These are phyloP conservation scores for Drosophila suboccidentalis DNA, from an alignment of 2,888 invertebrate species.

Conservation along the genomic window DNA sequence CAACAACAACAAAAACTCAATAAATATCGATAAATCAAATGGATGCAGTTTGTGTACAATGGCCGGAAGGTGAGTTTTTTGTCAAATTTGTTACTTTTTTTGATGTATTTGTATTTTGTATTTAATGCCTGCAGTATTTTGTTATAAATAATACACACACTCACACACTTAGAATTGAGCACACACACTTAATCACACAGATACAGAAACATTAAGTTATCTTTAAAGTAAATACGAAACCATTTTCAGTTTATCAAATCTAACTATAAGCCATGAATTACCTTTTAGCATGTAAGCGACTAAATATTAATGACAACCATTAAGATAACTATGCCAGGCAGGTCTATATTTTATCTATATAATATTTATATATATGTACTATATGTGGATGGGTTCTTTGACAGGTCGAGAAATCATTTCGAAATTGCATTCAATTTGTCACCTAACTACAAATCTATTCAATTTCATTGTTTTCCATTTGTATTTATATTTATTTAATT, in stretches of 20 bases:
- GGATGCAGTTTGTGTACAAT: constrained; percentile 94
- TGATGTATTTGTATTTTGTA: constrained; percentile 72
- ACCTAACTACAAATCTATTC: constrained; percentile 29
- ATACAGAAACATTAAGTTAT: constrained; percentile 52
- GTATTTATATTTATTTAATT: constrained; percentile 35
- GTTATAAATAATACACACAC: constrained; percentile 59
- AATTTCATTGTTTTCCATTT: constrained; percentile 34
- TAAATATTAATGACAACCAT: constrained; percentile 18
- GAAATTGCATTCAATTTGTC: constrained; percentile 31
- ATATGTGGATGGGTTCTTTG: constrained; percentile 45
- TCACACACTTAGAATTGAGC: constrained; percentile 24
- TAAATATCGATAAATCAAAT: constrained; percentile 51
- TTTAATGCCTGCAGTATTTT: constrained; percentile 79
- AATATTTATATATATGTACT: not conserved
- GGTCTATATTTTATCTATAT: constrained; percentile 10
- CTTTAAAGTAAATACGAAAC: constrained; percentile 39
- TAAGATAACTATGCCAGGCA: constrained; percentile 37
- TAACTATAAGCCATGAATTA: constrained; percentile 49
- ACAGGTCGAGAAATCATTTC: constrained; percentile 44
- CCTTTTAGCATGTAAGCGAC: constrained; percentile 50
- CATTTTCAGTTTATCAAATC: constrained; percentile 39
- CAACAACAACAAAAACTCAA: constrained; percentile 15
- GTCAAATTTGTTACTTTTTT: constrained; percentile 40
- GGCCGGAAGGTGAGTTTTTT: constrained; percentile 93
- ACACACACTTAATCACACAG: constrained; percentile 40